Conservation (phyloP, 92 coral and sea anemone genomes). For the Porites cylindrica region DNA sequence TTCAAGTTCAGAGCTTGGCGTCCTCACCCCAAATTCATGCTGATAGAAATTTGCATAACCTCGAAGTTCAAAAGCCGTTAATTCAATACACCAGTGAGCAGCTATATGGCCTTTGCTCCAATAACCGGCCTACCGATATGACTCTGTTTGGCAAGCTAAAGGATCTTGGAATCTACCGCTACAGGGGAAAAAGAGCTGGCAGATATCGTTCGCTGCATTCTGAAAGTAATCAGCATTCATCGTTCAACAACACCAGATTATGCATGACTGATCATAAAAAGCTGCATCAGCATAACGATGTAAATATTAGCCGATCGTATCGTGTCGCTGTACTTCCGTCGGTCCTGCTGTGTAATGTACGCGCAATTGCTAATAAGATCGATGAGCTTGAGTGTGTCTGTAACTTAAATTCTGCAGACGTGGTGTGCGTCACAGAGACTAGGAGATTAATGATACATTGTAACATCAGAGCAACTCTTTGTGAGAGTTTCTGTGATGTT, state of each 20-base stretch:
- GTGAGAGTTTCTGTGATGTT: too few relatives aligned
- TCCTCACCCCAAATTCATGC: conserved; percentile 16
- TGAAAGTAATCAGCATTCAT: background rate
- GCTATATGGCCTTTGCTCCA: background rate
- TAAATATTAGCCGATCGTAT: background rate
- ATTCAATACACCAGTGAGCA: background rate
- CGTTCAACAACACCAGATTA: background rate
- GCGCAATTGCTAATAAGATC: conserved; percentile 33
- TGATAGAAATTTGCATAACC: background rate
- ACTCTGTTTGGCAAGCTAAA: conserved; percentile 1
- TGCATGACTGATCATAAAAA: background rate
- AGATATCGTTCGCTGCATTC: background rate
- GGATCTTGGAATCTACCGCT: background rate
- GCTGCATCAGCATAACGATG: background rate
- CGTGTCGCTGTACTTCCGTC: conserved; percentile 16
- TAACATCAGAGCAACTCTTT: too few relatives aligned
- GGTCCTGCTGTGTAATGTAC: conserved; percentile 32
- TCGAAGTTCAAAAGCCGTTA: background rate
- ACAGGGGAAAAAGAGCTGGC: background rate
- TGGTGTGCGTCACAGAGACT: conserved; percentile 62
- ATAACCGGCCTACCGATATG: background rate
- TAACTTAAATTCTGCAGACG: conserved; percentile 38
- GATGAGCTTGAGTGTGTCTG: conserved; percentile 69
- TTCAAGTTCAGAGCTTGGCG: background rate
- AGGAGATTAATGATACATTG: too few relatives aligned